Evolutionary conservation across 1,140 invertebrate species (phyloP).

Genomic region (Chlorops oryzae): DNA sequence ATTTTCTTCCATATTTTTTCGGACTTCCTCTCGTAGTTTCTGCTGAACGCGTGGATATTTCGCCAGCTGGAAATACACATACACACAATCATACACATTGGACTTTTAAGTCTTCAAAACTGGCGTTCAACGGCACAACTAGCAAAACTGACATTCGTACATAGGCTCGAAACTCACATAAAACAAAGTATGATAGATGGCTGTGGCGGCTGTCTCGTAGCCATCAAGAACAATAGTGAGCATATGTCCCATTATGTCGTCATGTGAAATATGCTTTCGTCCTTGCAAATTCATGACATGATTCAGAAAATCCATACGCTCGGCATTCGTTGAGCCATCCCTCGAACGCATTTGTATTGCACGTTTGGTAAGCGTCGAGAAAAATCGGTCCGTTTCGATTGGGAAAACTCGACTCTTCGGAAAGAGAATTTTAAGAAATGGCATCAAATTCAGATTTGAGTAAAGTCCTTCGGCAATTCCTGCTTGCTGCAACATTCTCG

Average conservation of each 20-base stretch:
- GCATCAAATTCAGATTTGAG: slow-evolving; percentile 26
- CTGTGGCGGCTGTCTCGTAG: slow-evolving; percentile 52
- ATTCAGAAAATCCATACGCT: slow-evolving; percentile 43
- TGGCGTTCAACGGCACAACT: neutral
- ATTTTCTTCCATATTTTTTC: slow-evolving; percentile 8
- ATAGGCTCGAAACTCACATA: slow-evolving; percentile 30
- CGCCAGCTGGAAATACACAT: slow-evolving; percentile 25
- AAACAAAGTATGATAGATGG: slow-evolving; percentile 31
- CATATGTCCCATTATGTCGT: slow-evolving; percentile 55
- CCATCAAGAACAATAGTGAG: slow-evolving; percentile 55
- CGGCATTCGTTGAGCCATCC: slow-evolving; percentile 31
- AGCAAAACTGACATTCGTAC: too few species aligned
- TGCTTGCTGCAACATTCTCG: slow-evolving; percentile 25
- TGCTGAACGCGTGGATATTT: slow-evolving; percentile 23
- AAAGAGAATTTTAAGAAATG: slow-evolving; percentile 19
- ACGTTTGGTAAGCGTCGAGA: slow-evolving; percentile 31
- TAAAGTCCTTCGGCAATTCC: slow-evolving; percentile 26
- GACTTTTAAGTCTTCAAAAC: neutral
- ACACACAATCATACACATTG: too few species aligned
- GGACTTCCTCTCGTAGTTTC: slow-evolving; percentile 41
- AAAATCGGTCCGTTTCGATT: slow-evolving; percentile 36
- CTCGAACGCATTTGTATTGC: slow-evolving; percentile 36
- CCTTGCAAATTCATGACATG: slow-evolving; percentile 40
- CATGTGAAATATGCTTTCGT: slow-evolving; percentile 49
- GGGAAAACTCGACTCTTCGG: slow-evolving; percentile 28